Percentiles rank a stretch among this genome's conserved stretches.
Conservation (phyloP, 2,888 invertebrate species). For the Cryptocephalus moraei region DNA sequence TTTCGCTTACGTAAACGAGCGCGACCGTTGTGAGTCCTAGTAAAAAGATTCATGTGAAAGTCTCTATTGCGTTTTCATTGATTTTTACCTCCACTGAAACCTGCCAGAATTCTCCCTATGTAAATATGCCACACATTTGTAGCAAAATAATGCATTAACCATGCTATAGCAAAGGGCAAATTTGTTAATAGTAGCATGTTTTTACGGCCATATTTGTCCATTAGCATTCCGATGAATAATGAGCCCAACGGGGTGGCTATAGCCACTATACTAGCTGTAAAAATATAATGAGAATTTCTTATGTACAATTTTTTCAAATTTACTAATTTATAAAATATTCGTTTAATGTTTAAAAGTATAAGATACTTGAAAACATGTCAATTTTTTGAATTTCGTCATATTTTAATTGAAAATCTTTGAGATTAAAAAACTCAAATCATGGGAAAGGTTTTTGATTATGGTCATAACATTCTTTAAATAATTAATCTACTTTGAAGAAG, state of each 20-base stretch:
- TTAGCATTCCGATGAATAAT: constrained; percentile 42
- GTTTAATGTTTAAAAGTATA: too few relatives aligned
- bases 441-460: too few relatives aligned
- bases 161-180: constrained; percentile 40
- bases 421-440: too few relatives aligned
- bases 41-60: constrained; percentile 6
- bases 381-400: too few relatives aligned
- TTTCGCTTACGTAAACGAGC: constrained; percentile 48
- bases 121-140: constrained; percentile 39
- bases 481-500: too few relatives aligned
- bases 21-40: constrained; percentile 43
- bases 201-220: constrained; percentile 47
- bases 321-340: background rate
- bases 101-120: constrained; percentile 42
- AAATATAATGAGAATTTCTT: constrained; percentile 1
- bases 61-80: background rate
- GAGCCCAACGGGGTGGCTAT: constrained; percentile 46
- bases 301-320: background rate
- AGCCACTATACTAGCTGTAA: constrained; percentile 46
- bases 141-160: constrained; percentile 40
- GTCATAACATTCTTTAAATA: too few relatives aligned
- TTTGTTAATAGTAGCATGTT: constrained; percentile 37
- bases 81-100: constrained; percentile 39
- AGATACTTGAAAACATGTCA: too few relatives aligned
- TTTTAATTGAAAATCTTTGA: too few relatives aligned